Percentiles rank a stretch among this genome's conserved stretches.
phyloP scores from a whole-genome alignment of 92 coral and sea anemone species.

The Metridium senile region DNA sequence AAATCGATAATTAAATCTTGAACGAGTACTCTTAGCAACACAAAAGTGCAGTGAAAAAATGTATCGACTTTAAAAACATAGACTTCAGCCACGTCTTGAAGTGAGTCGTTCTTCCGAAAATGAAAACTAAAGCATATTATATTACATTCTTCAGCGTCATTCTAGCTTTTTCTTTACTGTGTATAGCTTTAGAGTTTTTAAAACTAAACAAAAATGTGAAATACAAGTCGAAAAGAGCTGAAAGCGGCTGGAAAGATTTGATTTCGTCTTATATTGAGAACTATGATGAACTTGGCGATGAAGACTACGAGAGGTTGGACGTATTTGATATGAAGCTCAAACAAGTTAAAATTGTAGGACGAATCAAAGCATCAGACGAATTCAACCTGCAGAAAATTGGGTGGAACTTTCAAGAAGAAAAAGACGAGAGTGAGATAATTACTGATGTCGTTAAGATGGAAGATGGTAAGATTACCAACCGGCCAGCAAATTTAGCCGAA shows the following conservation, averaged over 20 bases:
- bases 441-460: not conserved
- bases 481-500: not conserved
- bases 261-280: not conserved
- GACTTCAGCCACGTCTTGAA: not conserved
- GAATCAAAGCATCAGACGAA: not conserved
- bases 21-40: slow-evolving; percentile 10
- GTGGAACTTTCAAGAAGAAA: not conserved
- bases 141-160: not conserved
- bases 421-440: not conserved
- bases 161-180: not conserved
- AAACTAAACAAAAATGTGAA: not conserved
- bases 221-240: not conserved
- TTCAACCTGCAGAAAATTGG: not conserved
- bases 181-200: not conserved
- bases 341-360: not conserved
- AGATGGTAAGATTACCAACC: not conserved
- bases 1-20: not conserved
- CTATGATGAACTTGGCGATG: not conserved
- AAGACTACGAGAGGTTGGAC: slow-evolving; percentile 1
- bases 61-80: not conserved
- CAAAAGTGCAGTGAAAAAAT: not conserved
- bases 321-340: slow-evolving; percentile 11
- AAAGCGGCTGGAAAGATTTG: not conserved
- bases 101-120: not conserved
- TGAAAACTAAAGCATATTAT: not conserved